Percentiles rank a stretch among this genome's conserved stretches.
Evolutionary conservation across 1,140 invertebrate species (phyloP).

Genomic region (Mamestra configurata): DNA sequence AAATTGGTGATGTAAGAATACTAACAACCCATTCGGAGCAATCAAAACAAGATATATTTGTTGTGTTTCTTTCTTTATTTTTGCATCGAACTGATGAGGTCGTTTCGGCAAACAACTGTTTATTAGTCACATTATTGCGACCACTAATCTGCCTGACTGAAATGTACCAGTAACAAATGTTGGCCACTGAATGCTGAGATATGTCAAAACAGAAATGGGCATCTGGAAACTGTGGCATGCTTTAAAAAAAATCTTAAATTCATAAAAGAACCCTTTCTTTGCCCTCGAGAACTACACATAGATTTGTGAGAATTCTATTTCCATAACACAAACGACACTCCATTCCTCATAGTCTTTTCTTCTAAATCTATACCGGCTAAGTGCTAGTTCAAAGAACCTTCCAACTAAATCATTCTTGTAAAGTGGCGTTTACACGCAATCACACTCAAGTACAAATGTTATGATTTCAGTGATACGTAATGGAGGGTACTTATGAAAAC

Average conservation of each 20-base stretch:
- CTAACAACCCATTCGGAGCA: conserved; percentile 34
- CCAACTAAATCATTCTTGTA: conserved; percentile 12
- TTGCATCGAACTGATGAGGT: background rate
- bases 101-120: background rate
- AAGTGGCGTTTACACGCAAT: conserved; percentile 38
- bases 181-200: background rate
- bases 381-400: conserved; percentile 40
- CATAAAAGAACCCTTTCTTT: too few species aligned
- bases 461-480: conserved; percentile 31
- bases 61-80: conserved; percentile 14
- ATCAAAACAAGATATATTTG: conserved; percentile 16
- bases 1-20: conserved; percentile 24
- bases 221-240: too few species aligned
- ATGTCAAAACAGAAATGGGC: background rate
- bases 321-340: background rate
- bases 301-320: background rate
- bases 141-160: background rate
- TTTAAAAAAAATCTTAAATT: too few species aligned
- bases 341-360: background rate
- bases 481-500: conserved; percentile 45
- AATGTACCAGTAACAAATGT: background rate
- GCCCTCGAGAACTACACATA: background rate
- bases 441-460: conserved; percentile 31
- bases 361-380: conserved; percentile 19
- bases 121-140: background rate